phyloP scores from a whole-genome alignment of 2,888 invertebrate species.

The Melanostoma mellinum region DNA sequence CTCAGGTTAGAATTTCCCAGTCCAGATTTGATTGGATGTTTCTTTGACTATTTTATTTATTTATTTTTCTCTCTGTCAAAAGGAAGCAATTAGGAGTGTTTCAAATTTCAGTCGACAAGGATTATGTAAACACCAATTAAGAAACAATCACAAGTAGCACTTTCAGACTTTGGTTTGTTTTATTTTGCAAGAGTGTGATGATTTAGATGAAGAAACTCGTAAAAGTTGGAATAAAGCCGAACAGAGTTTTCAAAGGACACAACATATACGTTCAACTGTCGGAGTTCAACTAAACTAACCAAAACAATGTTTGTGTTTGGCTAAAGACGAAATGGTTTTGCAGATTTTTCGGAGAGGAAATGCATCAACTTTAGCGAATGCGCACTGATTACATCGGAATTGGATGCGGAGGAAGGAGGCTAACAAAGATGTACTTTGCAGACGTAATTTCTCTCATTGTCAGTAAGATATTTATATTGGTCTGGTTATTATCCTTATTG shows the following conservation, averaged over 20 bases:
- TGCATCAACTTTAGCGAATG: constrained; percentile 32
- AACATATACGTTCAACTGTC: constrained; percentile 61
- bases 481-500: constrained; percentile 44
- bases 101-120: constrained; percentile 11
- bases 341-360: constrained; percentile 52
- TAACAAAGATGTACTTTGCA: constrained; percentile 29
- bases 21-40: background rate
- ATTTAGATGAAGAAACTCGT: constrained; percentile 38
- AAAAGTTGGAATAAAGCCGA: constrained; percentile 34
- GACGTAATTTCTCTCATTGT: background rate
- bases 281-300: constrained; percentile 46
- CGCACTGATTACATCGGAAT: background rate
- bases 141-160: constrained; percentile 57
- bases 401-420: background rate
- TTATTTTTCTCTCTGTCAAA: background rate
- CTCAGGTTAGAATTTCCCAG: constrained; percentile 5
- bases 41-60: background rate
- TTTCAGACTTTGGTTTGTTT: constrained; percentile 15
- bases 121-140: constrained; percentile 54
- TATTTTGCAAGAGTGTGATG: background rate
- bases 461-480: constrained; percentile 16
- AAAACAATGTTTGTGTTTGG: constrained; percentile 22
- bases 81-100: constrained; percentile 36
- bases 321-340: constrained; percentile 42
- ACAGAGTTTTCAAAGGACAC: constrained; percentile 19